Evolutionary conservation across 2,113 vertebrate species (phyloP).

Genomic region (Passer domesticus): DNA sequence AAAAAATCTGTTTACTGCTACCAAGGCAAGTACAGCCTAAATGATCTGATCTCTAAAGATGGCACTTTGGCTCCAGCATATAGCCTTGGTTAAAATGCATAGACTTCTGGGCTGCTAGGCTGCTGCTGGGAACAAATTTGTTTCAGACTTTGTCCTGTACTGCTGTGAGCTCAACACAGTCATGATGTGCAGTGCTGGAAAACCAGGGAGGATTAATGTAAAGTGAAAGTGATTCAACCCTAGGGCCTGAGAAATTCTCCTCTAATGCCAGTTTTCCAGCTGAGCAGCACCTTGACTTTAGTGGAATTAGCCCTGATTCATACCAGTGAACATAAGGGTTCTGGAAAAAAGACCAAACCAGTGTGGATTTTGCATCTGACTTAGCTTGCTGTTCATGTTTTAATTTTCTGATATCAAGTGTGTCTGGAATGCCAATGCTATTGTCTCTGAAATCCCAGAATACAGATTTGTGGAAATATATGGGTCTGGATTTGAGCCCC

Average conservation of each 20-base stretch:
- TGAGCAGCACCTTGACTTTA: not conserved
- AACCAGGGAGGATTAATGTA: not conserved
- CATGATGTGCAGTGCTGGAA: not conserved
- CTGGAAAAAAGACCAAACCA: not conserved
- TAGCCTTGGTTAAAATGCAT: conserved; percentile 13
- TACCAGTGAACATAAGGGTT: not conserved
- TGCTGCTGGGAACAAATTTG: not conserved
- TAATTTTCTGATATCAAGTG: not conserved
- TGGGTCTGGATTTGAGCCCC: not conserved
- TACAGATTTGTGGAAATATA: not conserved
- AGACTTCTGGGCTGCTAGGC: not conserved
- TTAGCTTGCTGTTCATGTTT: not conserved
- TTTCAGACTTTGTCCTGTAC: not conserved
- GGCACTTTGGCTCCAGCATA: not conserved
- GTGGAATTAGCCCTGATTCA: conserved; percentile 1
- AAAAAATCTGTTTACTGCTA: not conserved
- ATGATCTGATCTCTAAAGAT: not conserved
- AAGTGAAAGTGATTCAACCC: conserved; percentile 19
- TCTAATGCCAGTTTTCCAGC: conserved; percentile 21
- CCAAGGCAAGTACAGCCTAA: not conserved
- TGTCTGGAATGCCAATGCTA: not conserved
- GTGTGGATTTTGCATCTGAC: not conserved
- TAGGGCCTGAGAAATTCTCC: not conserved
- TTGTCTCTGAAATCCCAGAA: conserved; percentile 27
- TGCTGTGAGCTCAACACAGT: not conserved